Evolutionary conservation across 1,140 invertebrate species (phyloP).

Genomic region (Ceratina japonica): DNA sequence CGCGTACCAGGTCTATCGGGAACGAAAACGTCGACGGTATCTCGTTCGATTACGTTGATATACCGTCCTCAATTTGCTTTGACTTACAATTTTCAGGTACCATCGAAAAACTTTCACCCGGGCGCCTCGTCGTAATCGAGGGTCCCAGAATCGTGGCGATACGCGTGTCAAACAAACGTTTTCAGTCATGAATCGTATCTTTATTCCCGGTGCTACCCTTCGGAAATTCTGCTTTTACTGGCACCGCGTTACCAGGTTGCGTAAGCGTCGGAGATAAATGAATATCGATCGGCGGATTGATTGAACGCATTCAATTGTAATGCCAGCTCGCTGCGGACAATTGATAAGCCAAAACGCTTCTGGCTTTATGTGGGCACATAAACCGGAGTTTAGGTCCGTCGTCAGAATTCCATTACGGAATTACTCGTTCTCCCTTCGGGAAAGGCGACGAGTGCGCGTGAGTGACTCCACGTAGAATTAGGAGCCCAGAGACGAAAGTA

Average conservation of each 20-base stretch:
- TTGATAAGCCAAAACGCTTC: too few relatives aligned
- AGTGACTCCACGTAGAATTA: neutral
- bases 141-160: too few relatives aligned
- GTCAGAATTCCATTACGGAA: neutral
- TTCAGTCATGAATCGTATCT: too few relatives aligned
- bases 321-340: neutral
- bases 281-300: neutral
- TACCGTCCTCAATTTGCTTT: neutral
- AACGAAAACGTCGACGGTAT: neutral
- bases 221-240: neutral
- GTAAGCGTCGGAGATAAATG: neutral
- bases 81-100: neutral
- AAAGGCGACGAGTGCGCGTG: too few relatives aligned
- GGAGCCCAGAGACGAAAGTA: neutral
- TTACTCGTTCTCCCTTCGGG: neutral
- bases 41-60: neutral
- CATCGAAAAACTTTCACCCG: slow-evolving; percentile 1
- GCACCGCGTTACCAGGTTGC: neutral
- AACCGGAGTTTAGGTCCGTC: too few relatives aligned
- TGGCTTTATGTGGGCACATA: neutral
- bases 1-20: neutral
- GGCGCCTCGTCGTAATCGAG: too few relatives aligned
- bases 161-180: too few relatives aligned
- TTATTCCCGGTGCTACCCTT: too few relatives aligned
- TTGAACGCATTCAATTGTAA: neutral